Base-by-base conservation (phyloP, 1,140 invertebrate species). In the Megalopta genalis region DNA sequence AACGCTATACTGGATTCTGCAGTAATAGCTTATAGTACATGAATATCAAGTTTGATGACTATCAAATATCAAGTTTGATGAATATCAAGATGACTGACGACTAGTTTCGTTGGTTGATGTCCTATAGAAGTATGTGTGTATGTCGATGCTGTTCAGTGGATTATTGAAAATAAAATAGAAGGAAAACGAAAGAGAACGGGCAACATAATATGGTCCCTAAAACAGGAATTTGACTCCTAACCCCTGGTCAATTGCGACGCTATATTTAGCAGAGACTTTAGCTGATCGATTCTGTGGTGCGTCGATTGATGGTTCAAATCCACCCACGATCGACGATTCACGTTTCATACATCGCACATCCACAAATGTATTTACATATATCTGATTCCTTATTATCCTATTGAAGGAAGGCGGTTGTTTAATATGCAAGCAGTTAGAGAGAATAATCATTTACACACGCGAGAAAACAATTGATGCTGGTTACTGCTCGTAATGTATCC, bases 381-480 rank as follows among this genome's bases (percentile, higher is more conserved):
- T 42, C n/a, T 63, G 16, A 32, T 62, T 63, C 39, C 9, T 25
- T 57, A 52, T 63, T 52, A 27, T 63, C 66, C 32, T 12, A 18
- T 49, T 69, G 27, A 54, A 21, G 54, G 49, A 9, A n/a, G 54
- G n/a, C 12, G 46, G 21, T n/a, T 6, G 39, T 49, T 52, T 70
- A 62, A 77, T 63, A 7, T 14, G 16, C n/a, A 62, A 18, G 12
- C 12, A 64, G 5, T 63, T 77, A 39, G 25, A n/a, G n/a, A n/a
- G n/a, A 65, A 74, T 32, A 54, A 74, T 74, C 21, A 14, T 52
- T 65, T 57, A 8, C 62, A 74, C 2, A 9, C 42, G 3, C 27
- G 12, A 7, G 54, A 76, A 68, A 76, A 76, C 65, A 77, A 63
- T 77, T 63, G 66, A 32, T 16, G 59, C 3, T 14, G 42, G 21